Evolutionary conservation across 2,113 vertebrate genomes (phyloP).

Genomic region (Ictidomys tridecemlineatus): DNA sequence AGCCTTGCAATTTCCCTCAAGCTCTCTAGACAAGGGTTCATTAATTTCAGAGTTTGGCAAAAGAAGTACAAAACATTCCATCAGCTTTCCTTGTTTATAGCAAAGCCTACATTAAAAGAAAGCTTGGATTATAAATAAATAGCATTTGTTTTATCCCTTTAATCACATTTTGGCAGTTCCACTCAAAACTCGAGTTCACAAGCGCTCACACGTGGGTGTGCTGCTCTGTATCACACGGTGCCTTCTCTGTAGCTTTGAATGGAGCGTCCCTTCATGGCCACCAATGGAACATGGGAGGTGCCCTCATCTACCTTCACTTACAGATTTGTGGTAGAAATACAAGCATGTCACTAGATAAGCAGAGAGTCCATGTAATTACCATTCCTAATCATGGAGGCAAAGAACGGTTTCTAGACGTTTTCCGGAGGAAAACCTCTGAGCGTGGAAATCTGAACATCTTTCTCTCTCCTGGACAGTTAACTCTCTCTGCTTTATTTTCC

Average conservation of each 20-base stretch:
- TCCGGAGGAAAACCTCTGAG: not conserved
- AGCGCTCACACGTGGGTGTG: not conserved
- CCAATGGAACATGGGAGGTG: not conserved
- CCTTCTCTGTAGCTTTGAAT: not conserved
- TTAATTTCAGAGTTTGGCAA: conserved; percentile 36
- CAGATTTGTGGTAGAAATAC: not conserved
- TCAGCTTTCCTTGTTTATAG: conserved; percentile 51
- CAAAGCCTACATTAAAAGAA: conserved; percentile 18
- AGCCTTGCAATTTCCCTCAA: not conserved
- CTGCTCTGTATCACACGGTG: not conserved
- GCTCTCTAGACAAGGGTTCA: not conserved
- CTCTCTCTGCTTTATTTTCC: not conserved
- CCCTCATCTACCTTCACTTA: not conserved
- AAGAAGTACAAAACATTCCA: conserved; percentile 23
- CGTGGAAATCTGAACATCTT: not conserved
- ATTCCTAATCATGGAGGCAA: not conserved
- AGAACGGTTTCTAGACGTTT: not conserved
- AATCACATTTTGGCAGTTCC: not conserved
- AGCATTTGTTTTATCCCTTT: conserved; percentile 42
- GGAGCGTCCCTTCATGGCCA: not conserved
- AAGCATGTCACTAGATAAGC: not conserved
- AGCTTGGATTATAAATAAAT: conserved; percentile 32
- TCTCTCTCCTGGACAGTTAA: not conserved
- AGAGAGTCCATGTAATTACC: not conserved
- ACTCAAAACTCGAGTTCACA: not conserved